These are phyloP conservation scores for Lagria hirta DNA, from an alignment of 2,888 invertebrate species.

Conservation along the genomic window DNA sequence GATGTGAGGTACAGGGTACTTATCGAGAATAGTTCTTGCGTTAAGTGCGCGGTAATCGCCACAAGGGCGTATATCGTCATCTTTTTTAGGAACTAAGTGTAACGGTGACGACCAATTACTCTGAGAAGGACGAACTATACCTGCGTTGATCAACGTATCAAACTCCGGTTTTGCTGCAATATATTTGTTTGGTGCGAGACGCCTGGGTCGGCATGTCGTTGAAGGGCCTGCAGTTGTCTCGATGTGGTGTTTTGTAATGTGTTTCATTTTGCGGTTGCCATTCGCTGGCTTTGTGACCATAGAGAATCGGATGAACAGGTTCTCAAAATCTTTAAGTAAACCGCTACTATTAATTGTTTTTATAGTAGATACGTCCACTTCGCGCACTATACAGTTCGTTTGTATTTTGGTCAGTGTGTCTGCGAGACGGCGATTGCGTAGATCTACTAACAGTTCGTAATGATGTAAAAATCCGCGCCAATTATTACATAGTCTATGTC, in stretches of 20 bases:
- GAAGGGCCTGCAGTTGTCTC: conserved; percentile 42
- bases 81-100: conserved; percentile 39
- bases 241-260: conserved; percentile 33
- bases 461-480: conserved; percentile 30
- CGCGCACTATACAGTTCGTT: neutral
- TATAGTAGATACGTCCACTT: no score
- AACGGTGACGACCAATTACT: no score
- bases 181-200: conserved; percentile 40
- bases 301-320: conserved; percentile 5
- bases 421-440: conserved; percentile 12
- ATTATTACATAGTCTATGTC: conserved; percentile 27
- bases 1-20: conserved; percentile 41
- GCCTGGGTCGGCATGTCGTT: conserved; percentile 34
- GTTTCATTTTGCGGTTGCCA: neutral
- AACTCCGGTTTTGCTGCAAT: conserved; percentile 39
- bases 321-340: neutral
- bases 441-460: conserved; percentile 25
- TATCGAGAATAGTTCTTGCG: conserved; percentile 23
- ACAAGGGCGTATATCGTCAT: conserved; percentile 42
- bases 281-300: conserved; percentile 1
- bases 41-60: conserved; percentile 49
- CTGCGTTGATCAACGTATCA: conserved; percentile 36
- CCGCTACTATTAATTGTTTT: no score
- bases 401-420: conserved; percentile 15
- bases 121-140: no score